Evolutionary conservation across 2,888 invertebrate species (phyloP).

Genomic region (Liopterus haemorrhoidalis): DNA sequence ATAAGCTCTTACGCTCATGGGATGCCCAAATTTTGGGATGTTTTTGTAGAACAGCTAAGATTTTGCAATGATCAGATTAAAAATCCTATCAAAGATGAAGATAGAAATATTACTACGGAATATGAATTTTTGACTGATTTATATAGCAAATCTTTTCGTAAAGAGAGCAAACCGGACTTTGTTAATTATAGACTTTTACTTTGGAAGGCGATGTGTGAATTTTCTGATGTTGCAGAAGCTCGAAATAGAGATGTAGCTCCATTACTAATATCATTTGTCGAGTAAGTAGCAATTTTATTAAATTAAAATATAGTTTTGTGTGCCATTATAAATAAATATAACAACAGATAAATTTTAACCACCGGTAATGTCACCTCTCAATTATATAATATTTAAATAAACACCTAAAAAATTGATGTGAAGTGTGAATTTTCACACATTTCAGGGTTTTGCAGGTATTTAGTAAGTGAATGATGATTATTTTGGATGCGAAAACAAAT

Average conservation of each 20-base stretch:
- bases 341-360: no score
- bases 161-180: slow-evolving; percentile 60
- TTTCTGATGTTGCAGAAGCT: slow-evolving; percentile 70
- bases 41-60: slow-evolving; percentile 58
- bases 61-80: slow-evolving; percentile 49
- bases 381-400: background rate
- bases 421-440: no score
- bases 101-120: slow-evolving; percentile 23
- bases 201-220: slow-evolving; percentile 71
- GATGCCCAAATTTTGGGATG: slow-evolving; percentile 66
- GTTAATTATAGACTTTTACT: slow-evolving; percentile 71
- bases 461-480: no score
- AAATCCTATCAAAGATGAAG: slow-evolving; percentile 31
- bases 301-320: no score
- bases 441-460: no score
- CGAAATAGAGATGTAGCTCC: slow-evolving; percentile 75
- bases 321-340: no score
- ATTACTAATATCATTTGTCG: slow-evolving; percentile 74
- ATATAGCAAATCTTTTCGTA: slow-evolving; percentile 35
- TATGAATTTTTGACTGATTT: slow-evolving; percentile 28
- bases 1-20: slow-evolving; percentile 68
- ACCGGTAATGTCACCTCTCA: background rate
- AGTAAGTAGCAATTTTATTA: slow-evolving; percentile 45
- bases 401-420: no score
- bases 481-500: no score